Conservation (phyloP, 2,797 vertebrate genomes). For the Silurus lanzhouensis region DNA sequence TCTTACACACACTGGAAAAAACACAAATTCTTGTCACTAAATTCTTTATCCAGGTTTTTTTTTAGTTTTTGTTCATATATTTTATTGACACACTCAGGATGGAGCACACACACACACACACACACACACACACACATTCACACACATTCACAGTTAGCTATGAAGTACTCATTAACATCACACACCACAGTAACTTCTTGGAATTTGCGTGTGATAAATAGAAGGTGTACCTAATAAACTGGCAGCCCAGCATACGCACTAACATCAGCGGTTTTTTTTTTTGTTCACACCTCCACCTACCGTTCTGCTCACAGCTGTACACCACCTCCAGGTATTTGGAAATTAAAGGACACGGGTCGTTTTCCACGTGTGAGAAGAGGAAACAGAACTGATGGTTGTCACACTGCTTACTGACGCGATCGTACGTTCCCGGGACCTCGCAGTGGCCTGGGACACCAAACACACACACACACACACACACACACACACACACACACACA, state of each 20-base stretch:
- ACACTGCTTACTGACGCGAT: conserved; percentile 66
- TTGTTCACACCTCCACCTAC: conserved; percentile 51
- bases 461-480: neutral
- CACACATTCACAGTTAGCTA: too few species aligned
- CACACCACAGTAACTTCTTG: neutral
- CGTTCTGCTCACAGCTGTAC: conserved; percentile 78
- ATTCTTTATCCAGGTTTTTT: too few species aligned
- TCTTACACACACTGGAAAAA: conserved; percentile 72
- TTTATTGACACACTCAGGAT: too few species aligned
- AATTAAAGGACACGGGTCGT: conserved; percentile 70
- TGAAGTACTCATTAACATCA: neutral
- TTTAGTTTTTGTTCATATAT: too few species aligned
- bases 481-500: neutral
- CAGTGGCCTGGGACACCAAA: conserved; percentile 63
- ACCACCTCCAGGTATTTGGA: conserved; percentile 77
- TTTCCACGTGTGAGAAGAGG: conserved; percentile 57
- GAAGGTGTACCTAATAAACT: neutral
- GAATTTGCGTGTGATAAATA: neutral
- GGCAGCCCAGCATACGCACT: neutral
- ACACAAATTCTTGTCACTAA: neutral
- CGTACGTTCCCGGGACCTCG: conserved; percentile 65
- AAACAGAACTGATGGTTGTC: conserved; percentile 73
- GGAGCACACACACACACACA: too few species aligned
- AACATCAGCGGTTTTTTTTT: neutral
- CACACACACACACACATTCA: too few species aligned